phyloP scores from a whole-genome alignment of 2,113 vertebrate genomes.

The Oostethus manadensis region DNA sequence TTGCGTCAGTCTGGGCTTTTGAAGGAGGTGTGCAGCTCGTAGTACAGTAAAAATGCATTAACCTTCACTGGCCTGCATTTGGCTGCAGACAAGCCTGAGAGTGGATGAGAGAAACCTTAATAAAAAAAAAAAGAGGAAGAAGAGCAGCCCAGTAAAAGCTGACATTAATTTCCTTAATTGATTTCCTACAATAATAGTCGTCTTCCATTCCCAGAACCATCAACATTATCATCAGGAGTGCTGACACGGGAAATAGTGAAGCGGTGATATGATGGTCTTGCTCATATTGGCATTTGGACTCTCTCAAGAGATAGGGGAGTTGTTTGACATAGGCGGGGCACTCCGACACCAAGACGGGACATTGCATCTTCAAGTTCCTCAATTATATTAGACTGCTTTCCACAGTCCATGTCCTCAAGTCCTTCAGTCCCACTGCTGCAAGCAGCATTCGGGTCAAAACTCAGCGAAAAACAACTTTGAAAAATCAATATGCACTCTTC shows the following conservation, averaged over 20 bases:
- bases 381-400: conserved; percentile 37
- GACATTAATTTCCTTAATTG: conserved; percentile 85
- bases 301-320: conserved; percentile 34
- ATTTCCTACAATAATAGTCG: conserved; percentile 72
- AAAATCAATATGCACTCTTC: conserved; percentile 61
- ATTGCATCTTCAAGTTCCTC: conserved; percentile 40
- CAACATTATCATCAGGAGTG: conserved; percentile 59
- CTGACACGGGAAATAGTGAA: conserved; percentile 58
- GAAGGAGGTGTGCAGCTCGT: conserved; percentile 54
- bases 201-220: conserved; percentile 60
- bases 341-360: conserved; percentile 51
- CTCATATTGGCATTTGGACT: conserved; percentile 46
- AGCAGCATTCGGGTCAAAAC: conserved; percentile 45
- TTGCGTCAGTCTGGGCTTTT: conserved; percentile 50
- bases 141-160: conserved; percentile 65
- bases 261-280: conserved; percentile 71
- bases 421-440: conserved; percentile 38
- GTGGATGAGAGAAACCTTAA: conserved; percentile 58
- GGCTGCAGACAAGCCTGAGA: conserved; percentile 47
- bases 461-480: conserved; percentile 46
- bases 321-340: conserved; percentile 32
- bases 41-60: conserved; percentile 88
- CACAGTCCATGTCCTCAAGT: conserved; percentile 44
- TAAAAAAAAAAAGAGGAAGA: conserved; percentile 30
- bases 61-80: conserved; percentile 77